Evolutionary conservation across 2,888 invertebrate species (phyloP), one percentile per base, ranked within the genome.

Genomic region (Protodeltote pygarga): DNA sequence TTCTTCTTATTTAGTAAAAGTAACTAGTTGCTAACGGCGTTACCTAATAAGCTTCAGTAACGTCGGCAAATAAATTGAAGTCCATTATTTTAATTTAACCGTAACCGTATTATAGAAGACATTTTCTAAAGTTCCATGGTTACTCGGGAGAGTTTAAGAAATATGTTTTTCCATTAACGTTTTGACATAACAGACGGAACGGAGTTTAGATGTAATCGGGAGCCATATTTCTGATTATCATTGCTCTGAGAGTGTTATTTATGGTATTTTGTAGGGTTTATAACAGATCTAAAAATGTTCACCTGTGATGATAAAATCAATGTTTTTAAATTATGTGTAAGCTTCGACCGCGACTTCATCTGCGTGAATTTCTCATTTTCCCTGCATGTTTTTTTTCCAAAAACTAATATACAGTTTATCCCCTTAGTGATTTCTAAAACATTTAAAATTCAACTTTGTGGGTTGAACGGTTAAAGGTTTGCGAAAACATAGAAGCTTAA

Each of bases 61-160:
- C 39, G 52, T 62, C 63, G 46, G 53, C 59, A 60, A 72, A 74
- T 72, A 74, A 71, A 75, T 73, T 66, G 64, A 47, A 39, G 34
- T 46, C 54, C 68, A 75, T 75, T 75, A 75, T 73, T 73, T 73
- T 67, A 75, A 76, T 75, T 65, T 62, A 61, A 68, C 61, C 57
- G 58, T 57, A 63, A 61, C 65, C 57, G 37, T 48, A 49, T 65
- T 58, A 55, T 17, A 11, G 38, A 53, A 64, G 62, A 44, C 47
- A 34, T 66, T 70, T 66, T 54, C 57, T 61, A 50, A 48, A 50
- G 29, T 50, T 41, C 31, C 28, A 25, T 47, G 40, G 33, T 41
- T 28, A 27, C 31, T 29, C 27, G 1, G 19, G 39, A 41, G 49
- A 49, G 16, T 48, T 47, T 32, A n/a, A 49, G 40, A 55, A 34